Evolutionary conservation across 2,888 invertebrate species (phyloP).

Genomic region (Parasteatoda lunata): DNA sequence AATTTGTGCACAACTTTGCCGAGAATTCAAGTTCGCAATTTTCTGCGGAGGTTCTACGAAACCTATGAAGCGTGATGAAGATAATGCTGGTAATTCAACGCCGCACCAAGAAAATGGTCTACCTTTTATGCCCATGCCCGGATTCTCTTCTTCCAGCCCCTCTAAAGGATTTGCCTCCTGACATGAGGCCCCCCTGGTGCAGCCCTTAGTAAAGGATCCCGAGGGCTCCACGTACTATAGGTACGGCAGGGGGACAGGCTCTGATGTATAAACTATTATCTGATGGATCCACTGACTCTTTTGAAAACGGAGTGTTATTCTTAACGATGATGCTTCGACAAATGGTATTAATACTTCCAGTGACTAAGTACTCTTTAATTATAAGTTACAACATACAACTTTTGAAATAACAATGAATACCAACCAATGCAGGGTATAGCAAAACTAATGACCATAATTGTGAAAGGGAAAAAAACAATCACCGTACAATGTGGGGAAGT

Average conservation of each 20-base stretch:
- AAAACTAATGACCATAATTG: too few relatives aligned
- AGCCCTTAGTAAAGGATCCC: slow-evolving; percentile 57
- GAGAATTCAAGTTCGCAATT: slow-evolving; percentile 71
- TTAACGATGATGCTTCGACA: too few relatives aligned
- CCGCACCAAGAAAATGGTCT: slow-evolving; percentile 68
- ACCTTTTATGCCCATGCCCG: slow-evolving; percentile 70
- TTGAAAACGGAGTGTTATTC: background rate
- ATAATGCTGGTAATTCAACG: slow-evolving; percentile 23
- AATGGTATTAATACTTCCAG: background rate
- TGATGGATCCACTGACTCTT: background rate
- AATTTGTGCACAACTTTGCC: slow-evolving; percentile 69
- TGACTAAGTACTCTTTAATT: background rate
- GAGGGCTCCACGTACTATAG: slow-evolving; percentile 66
- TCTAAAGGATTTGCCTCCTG: slow-evolving; percentile 68
- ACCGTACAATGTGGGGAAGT: too few relatives aligned
- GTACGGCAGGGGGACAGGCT: slow-evolving; percentile 60
- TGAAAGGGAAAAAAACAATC: too few relatives aligned
- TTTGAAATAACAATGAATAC: too few relatives aligned
- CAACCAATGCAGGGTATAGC: too few relatives aligned
- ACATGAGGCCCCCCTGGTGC: slow-evolving; percentile 67
- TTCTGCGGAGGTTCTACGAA: slow-evolving; percentile 70
- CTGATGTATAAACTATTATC: slow-evolving; percentile 42
- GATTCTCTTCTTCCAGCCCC: slow-evolving; percentile 53
- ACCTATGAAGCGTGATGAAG: slow-evolving; percentile 62
- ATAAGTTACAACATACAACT: background rate